Base-by-base conservation (phyloP, 2,113 vertebrate genomes). In the Rhodinocichla rosea region DNA sequence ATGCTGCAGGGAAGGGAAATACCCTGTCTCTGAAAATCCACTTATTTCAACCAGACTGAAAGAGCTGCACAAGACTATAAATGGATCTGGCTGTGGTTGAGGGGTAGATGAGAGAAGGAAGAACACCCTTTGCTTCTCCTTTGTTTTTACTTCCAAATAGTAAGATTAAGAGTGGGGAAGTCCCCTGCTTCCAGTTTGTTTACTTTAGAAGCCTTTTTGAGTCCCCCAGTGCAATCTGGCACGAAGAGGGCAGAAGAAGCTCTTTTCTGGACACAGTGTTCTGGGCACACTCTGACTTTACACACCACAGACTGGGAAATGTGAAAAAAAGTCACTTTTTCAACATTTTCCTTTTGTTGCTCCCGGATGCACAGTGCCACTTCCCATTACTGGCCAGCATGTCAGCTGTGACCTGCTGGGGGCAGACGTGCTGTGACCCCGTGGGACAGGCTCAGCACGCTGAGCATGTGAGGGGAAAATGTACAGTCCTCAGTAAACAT, bases 1-100 rank as follows among this genome's bases (percentile, higher is more conserved):
- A 35, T 35, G 80, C 94, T 90, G 47, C 63, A 87, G 88, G 95
- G 93, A 90, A 91, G 57, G 83, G 90, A 95, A 94, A 95, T 96
- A 95, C 86, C 87, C 87, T 91, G 89, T 69, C 88, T 95, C 83
- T 83, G 67, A 89, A 89, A 92, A 96, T 96, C 81, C 77, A 22
- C 28, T 77, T 78, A 90, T 95, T 97, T 94, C 83, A 82, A n/a
- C 94, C 81, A 94, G 60, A 50, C 71, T 85, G 67, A 60, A 95
- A 89, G 79, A 84, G 56, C 69, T 81, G n/a, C 59, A 70, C 52
- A 37, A 42, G 44, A 21, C 71, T 90, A 30, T 55, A 63, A 79
- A 84, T 0, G 4, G 56, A 74, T 69, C 69, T 78, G 80, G 30
- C 79, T 90, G 76, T 8, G 0, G 52, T 53, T 90, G 62, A 68